Percentiles rank a stretch among this genome's conserved stretches.
Evolutionary conservation across 2,797 vertebrate genomes (phyloP).

Genomic region (Nyctibius grandis): DNA sequence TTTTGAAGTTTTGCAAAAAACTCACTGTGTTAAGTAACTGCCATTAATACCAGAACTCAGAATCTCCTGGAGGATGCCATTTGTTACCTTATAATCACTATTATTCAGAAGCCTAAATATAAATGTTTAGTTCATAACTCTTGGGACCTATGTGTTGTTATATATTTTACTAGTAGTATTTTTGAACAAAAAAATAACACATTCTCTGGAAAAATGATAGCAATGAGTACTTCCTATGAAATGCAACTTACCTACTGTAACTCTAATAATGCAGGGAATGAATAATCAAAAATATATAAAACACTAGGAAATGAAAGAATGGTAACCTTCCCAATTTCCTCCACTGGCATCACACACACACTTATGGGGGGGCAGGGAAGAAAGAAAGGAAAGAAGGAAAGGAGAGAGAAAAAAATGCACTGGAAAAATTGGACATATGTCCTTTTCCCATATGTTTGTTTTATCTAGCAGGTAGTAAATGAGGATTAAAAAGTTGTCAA

Average conservation of each 20-base stretch:
- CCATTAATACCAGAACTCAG: neutral
- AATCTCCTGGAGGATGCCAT: neutral
- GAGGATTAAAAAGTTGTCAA: neutral
- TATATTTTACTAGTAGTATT: neutral
- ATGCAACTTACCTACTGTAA: neutral
- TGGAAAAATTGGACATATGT: neutral
- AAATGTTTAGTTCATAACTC: neutral
- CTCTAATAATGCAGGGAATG: neutral
- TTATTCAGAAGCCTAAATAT: neutral
- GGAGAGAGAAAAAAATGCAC: neutral
- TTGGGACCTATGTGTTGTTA: neutral
- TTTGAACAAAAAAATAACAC: neutral
- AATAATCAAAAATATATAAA: neutral
- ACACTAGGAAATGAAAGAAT: neutral
- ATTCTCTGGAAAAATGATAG: neutral
- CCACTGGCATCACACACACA: neutral
- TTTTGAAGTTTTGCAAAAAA: neutral
- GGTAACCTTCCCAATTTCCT: neutral
- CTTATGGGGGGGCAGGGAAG: no score
- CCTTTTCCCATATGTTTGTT: neutral
- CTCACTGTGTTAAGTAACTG: neutral
- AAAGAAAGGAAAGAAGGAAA: no score
- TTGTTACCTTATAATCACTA: neutral
- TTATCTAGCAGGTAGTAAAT: neutral
- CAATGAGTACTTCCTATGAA: neutral